Conservation (phyloP, 2,113 vertebrate species). For the Rhodinocichla rosea region DNA sequence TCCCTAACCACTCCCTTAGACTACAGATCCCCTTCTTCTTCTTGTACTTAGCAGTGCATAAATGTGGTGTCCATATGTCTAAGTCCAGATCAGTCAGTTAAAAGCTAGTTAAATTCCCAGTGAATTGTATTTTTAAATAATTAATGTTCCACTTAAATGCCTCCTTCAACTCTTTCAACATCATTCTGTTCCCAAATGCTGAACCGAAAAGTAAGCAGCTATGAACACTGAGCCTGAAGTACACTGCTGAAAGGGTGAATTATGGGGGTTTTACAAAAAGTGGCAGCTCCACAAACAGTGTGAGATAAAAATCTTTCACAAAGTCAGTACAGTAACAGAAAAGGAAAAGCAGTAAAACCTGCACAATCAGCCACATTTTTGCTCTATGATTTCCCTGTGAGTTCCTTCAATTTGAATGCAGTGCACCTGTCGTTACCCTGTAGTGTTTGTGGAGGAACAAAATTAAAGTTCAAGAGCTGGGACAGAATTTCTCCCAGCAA, state of each 20-base stretch:
- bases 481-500: not conserved
- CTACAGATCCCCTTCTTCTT: not conserved
- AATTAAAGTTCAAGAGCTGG: not conserved
- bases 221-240: not conserved
- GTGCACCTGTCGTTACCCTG: not conserved
- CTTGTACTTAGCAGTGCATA: not conserved
- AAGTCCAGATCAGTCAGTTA: not conserved
- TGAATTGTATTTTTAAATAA: not conserved
- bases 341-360: not conserved
- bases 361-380: not conserved
- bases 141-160: not conserved
- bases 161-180: not conserved
- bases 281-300: not conserved
- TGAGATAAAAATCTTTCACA: not conserved
- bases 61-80: no score
- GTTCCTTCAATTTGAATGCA: not conserved
- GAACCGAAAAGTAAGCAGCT: not conserved
- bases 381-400: not conserved
- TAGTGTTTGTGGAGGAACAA: not conserved
- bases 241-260: not conserved
- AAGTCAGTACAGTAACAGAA: not conserved
- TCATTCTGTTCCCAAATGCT: not conserved
- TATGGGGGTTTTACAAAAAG: not conserved
- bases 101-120: not conserved
- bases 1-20: constrained; percentile 28